A percentile compares a stretch with the other conserved stretches of the same genome.
Evolutionary conservation across 2,797 vertebrate species (phyloP).

Genomic region (Acanthurus lineatus): DNA sequence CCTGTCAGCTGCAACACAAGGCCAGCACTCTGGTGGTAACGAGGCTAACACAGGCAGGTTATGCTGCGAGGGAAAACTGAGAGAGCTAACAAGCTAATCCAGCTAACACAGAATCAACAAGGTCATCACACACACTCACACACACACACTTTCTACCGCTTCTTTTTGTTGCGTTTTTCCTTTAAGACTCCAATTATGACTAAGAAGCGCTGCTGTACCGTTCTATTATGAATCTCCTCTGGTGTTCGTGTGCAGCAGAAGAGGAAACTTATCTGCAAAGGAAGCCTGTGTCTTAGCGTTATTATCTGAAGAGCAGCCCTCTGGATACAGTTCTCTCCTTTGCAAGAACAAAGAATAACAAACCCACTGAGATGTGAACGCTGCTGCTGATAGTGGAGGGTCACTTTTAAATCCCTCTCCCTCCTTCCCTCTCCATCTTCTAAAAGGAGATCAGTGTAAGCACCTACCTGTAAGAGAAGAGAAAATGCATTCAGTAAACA

Average conservation of each 20-base stretch:
- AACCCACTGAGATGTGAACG: constrained; percentile 30
- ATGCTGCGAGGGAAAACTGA: not conserved
- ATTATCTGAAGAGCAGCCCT: constrained; percentile 26
- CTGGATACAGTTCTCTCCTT: constrained; percentile 22
- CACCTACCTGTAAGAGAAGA: constrained; percentile 23
- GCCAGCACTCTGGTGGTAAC: not conserved
- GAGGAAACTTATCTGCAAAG: constrained; percentile 6
- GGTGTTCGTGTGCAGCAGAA: constrained; percentile 18
- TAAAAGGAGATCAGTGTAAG: constrained; percentile 7
- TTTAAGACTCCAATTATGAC: not conserved
- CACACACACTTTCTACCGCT: not conserved
- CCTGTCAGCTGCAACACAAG: constrained; percentile 5
- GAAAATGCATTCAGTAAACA: too few relatives aligned
- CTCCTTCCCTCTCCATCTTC: not conserved
- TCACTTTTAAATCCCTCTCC: constrained; percentile 6
- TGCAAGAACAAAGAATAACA: constrained; percentile 27
- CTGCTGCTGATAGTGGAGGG: constrained; percentile 3
- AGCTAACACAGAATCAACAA: constrained; percentile 12
- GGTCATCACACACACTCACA: not conserved
- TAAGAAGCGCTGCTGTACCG: constrained; percentile 7
- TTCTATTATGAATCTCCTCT: constrained; percentile 30
- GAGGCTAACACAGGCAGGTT: not conserved
- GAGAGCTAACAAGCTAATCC: not conserved
- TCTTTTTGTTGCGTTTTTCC: not conserved
- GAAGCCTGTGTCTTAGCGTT: constrained; percentile 3